phyloP scores from a whole-genome alignment of 2,797 vertebrate genomes.

The Poeciliopsis presidionis region DNA sequence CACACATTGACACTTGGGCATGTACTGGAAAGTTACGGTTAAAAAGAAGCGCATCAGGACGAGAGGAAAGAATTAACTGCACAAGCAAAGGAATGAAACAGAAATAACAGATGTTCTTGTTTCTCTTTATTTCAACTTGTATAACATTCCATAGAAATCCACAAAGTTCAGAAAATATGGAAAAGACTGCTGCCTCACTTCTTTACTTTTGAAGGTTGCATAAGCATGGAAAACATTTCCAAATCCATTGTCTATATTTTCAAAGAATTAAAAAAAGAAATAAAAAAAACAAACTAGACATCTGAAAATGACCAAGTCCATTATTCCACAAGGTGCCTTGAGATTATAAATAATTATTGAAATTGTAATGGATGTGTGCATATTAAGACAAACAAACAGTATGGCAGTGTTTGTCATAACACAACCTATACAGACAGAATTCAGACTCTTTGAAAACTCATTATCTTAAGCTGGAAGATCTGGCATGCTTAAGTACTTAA shows the following conservation, averaged over 20 bases:
- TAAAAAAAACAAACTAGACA: not conserved
- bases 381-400: no score
- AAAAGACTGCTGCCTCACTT: not conserved
- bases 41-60: no score
- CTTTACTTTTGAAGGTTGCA: not conserved
- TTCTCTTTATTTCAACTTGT: not conserved
- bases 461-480: not conserved
- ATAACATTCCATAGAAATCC: not conserved
- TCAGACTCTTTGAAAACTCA: not conserved
- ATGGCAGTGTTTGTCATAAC: not conserved
- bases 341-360: not conserved
- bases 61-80: no score
- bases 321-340: not conserved
- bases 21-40: no score
- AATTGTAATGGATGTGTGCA: not conserved
- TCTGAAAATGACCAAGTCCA: not conserved
- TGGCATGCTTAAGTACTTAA: not conserved
- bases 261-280: not conserved
- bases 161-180: not conserved
- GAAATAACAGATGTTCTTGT: not conserved
- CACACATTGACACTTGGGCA: no score
- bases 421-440: not conserved
- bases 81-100: not conserved
- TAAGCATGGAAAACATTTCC: no score
- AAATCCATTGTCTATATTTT: no score